Percentiles rank a stretch among this genome's conserved stretches.
These are phyloP conservation scores for Apis dorsata DNA, from an alignment of 1,140 invertebrate genomes.

Conservation along the genomic window DNA sequence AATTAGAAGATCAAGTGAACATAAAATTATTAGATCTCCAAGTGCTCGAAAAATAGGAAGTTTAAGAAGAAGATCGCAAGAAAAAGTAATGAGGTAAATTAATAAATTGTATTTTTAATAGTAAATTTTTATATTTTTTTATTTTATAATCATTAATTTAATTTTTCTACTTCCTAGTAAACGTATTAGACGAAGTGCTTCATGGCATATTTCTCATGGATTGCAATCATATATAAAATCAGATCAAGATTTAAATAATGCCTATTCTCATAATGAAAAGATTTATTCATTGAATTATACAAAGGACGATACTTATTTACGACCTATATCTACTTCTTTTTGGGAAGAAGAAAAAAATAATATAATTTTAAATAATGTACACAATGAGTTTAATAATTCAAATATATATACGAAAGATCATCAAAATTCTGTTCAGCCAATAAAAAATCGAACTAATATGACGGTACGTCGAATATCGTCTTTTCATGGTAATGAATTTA, in stretches of 20 bases:
- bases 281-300: conserved; percentile 20
- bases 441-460: conserved; percentile 29
- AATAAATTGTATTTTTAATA: background rate
- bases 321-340: conserved; percentile 25
- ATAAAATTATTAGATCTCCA: conserved; percentile 88
- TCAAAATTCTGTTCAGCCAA: conserved; percentile 45
- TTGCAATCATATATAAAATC: conserved; percentile 29
- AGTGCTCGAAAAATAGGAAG: conserved; percentile 89
- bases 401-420: conserved; percentile 66
- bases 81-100: conserved; percentile 74
- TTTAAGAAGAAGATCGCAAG: conserved; percentile 85
- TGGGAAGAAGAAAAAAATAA: conserved; percentile 38
- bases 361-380: conserved; percentile 9
- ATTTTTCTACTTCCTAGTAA: conserved; percentile 52
- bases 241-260: conserved; percentile 48
- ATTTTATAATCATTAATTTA: background rate
- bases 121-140: background rate
- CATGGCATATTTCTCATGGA: conserved; percentile 68
- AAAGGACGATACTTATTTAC: conserved; percentile 26
- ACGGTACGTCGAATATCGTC: conserved; percentile 73
- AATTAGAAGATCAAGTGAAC: conserved; percentile 84
- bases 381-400: background rate
- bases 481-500: conserved; percentile 71
- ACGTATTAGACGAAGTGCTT: conserved; percentile 70
- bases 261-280: conserved; percentile 38